A percentile compares a stretch with the other conserved stretches of the same genome.
Conservation (phyloP, 2,888 invertebrate species). For the Conchocele bisecta region DNA sequence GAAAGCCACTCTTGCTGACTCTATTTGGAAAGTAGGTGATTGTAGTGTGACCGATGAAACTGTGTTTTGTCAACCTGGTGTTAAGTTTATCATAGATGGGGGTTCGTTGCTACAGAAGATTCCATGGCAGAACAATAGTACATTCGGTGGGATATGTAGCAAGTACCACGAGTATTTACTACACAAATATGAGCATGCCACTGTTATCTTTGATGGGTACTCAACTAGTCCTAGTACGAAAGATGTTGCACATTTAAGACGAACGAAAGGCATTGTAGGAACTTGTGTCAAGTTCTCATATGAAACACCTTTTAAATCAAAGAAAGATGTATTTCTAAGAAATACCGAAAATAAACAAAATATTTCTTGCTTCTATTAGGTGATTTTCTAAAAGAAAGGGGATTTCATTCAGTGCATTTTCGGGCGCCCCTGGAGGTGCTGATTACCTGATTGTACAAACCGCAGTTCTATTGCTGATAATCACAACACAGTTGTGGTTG, state of each 20-base stretch:
- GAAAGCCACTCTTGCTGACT: neutral
- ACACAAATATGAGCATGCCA: neutral
- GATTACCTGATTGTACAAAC: slow-evolving; percentile 26
- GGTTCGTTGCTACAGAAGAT: slow-evolving; percentile 2
- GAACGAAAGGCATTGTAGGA: slow-evolving; percentile 26
- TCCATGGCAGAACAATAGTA: slow-evolving; percentile 3
- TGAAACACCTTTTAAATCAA: slow-evolving; percentile 35
- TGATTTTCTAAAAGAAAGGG: slow-evolving; percentile 18
- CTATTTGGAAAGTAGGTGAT: neutral
- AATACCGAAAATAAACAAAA: slow-evolving; percentile 60
- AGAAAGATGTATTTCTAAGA: slow-evolving; percentile 57
- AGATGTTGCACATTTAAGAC: slow-evolving; percentile 52
- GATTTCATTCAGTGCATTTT: slow-evolving; percentile 3
- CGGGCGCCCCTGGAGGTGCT: slow-evolving; percentile 29
- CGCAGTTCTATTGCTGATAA: slow-evolving; percentile 17
- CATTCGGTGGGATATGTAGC: slow-evolving; percentile 4
- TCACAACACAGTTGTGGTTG: neutral
- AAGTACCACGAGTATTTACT: neutral
- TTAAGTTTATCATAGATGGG: neutral
- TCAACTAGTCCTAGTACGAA: slow-evolving; percentile 49
- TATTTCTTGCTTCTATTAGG: slow-evolving; percentile 52
- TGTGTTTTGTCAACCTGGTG: neutral
- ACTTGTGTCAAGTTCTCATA: slow-evolving; percentile 42
- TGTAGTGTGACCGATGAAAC: slow-evolving; percentile 4
- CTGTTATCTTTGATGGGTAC: slow-evolving; percentile 63